Percentiles rank a stretch among this genome's conserved stretches.
phyloP scores from a whole-genome alignment of 2,888 invertebrate genomes.

The Altica lythri region DNA sequence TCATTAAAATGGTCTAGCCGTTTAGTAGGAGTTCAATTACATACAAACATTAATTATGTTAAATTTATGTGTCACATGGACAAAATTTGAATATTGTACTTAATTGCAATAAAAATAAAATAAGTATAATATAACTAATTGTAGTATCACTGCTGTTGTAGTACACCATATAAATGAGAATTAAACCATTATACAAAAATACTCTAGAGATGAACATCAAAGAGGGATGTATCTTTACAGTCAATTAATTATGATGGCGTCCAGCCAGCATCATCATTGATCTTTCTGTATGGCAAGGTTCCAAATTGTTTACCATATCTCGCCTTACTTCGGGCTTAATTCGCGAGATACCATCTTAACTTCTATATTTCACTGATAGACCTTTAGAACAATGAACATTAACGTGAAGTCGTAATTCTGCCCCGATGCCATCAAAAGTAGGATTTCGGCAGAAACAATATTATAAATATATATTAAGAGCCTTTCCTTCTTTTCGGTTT shows the following conservation, averaged over 20 bases:
- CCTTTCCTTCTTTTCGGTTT: not conserved
- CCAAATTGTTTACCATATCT: constrained; percentile 39
- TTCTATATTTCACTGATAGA: constrained; percentile 32
- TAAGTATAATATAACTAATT: too few relatives aligned
- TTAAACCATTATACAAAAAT: too few relatives aligned
- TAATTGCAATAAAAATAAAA: too few relatives aligned
- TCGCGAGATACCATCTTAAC: constrained; percentile 31
- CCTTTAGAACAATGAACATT: constrained; percentile 23
- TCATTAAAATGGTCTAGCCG: too few relatives aligned
- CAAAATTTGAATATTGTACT: too few relatives aligned
- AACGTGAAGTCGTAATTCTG: constrained; percentile 22
- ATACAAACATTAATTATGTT: too few relatives aligned
- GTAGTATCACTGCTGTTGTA: too few relatives aligned
- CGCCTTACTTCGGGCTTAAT: constrained; percentile 29
- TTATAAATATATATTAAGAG: constrained; percentile 8
- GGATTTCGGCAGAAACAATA: constrained; percentile 17
- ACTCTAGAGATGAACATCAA: too few relatives aligned
- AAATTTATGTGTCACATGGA: too few relatives aligned
- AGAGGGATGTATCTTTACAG: constrained; percentile 34
- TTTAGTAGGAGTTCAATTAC: too few relatives aligned
- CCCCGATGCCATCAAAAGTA: constrained; percentile 7
- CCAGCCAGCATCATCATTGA: constrained; percentile 34
- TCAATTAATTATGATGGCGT: constrained; percentile 36
- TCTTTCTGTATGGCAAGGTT: constrained; percentile 36
- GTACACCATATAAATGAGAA: too few relatives aligned